These are phyloP conservation scores for Drosophila sechellia DNA, from an alignment of 1,140 invertebrate genomes.

Conservation along the genomic window DNA sequence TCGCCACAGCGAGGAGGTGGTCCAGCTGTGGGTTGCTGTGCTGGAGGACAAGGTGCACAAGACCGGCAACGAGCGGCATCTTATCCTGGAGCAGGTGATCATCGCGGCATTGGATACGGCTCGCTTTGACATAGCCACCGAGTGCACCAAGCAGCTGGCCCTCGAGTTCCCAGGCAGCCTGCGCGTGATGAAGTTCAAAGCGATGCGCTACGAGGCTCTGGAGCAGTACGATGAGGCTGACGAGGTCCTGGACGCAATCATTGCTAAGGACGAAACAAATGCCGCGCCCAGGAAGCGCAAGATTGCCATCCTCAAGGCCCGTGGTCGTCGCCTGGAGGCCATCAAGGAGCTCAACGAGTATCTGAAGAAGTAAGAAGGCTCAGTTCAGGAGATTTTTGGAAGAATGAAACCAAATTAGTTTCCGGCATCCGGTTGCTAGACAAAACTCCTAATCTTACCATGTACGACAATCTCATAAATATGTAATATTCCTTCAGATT, in stretches of 20 bases:
- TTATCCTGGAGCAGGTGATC: constrained; percentile 96
- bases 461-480: neutral
- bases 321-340: constrained; percentile 93
- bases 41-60: constrained; percentile 91
- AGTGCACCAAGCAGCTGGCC: constrained; percentile 91
- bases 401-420: too few species aligned
- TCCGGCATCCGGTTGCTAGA: too few species aligned
- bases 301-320: constrained; percentile 96
- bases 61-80: constrained; percentile 94
- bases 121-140: constrained; percentile 90
- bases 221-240: constrained; percentile 96
- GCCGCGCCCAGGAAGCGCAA: constrained; percentile 95
- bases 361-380: constrained; percentile 85
- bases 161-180: constrained; percentile 96
- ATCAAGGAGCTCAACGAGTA: constrained; percentile 98
- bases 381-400: too few species aligned
- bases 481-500: constrained; percentile 88
- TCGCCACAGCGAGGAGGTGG: constrained; percentile 93
- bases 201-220: constrained; percentile 94
- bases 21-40: constrained; percentile 93
- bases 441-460: too few species aligned
- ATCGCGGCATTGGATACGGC: constrained; percentile 96
- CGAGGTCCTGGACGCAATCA: constrained; percentile 94
- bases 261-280: constrained; percentile 97
- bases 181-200: constrained; percentile 93